Percentiles rank a stretch among this genome's conserved stretches.
Conservation (phyloP, 2,113 vertebrate species). For the human region GRCh38 chr5:62248001-62248500, state of each 20-base stretch:
- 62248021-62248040: not conserved
- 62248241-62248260: not conserved
- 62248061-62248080: not conserved
- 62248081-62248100: not conserved
- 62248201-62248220: not conserved
- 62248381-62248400: not conserved
- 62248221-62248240: not conserved
- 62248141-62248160: not conserved
- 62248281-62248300: not conserved
- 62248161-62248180: not conserved
- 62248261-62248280: not conserved
- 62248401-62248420: not conserved
- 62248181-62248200: not conserved
- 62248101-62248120: not conserved
- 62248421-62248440: not conserved
- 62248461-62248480: not conserved
- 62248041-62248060: not conserved
- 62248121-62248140: not conserved
- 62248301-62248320: not conserved
- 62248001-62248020: not conserved
- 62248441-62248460: not conserved
- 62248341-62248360: rapidly evolving
- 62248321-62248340: rapidly evolving
- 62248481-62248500: no score
- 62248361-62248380: not conserved